Base-by-base conservation (phyloP, 2,797 vertebrate species). In the Valencia hispanica region DNA sequence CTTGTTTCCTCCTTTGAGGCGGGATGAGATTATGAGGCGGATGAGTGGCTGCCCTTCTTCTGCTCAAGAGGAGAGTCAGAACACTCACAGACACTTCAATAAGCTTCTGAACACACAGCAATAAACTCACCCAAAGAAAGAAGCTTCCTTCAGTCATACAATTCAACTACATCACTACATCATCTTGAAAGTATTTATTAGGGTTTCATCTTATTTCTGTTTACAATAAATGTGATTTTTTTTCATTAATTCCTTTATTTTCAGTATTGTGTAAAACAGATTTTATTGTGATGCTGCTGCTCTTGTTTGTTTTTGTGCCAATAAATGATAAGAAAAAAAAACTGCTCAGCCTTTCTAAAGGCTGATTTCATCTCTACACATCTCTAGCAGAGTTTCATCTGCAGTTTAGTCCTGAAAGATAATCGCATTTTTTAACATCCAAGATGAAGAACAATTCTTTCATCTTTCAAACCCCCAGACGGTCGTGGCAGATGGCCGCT, bases 1-100 rank as follows among this genome's bases (percentile, higher is more conserved):
- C 36, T 70, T 68, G 78, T 43, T 87, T 90, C 85, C 10, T 66
- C 45, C 87, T 86, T 87, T 90, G 87, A 86, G 81, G 70, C 18
- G 20, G 43, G n/a, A 20, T 79, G 88, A 87, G 90, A 88, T 90
- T 73, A 91, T 47, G 81, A 79, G 73, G 80, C 70, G 75, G 85
- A 82, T 65, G 88, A 91, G 83, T 72, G 88, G 77, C 77, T 36
- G 50, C 70, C 55, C 82, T 61, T 73, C 78, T 76, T 80, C 77
- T 76, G 78, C 79, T 84, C 22, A n/a, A 86, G 78, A 82, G 82
- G 78, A 77, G 25, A 36, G 68, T 69, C 69, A 0, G 36, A 79
- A 72, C 78, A 73, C 85, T 87, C 9, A n/a, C 32, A 79, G 70
- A 59, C 81, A 50, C 57, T n/a, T 43, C 1, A 63, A 50, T 70